These are phyloP conservation scores for Pseudomyrmex gracilis DNA, from an alignment of 1,140 invertebrate genomes.

Conservation along the genomic window DNA sequence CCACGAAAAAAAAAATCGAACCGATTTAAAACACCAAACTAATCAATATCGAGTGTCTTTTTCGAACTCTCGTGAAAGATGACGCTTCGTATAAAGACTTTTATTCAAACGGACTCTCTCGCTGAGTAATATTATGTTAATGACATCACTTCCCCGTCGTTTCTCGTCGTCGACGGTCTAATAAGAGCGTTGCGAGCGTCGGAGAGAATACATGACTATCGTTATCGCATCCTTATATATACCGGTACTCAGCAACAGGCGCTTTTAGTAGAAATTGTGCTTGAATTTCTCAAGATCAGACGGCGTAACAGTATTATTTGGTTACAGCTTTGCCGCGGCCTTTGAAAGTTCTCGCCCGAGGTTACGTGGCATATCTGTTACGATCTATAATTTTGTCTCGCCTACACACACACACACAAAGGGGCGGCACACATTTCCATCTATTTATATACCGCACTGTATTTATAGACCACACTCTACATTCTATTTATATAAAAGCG, in stretches of 20 bases:
- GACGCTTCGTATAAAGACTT: not conserved
- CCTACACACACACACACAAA: not conserved
- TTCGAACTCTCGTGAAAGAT: not conserved
- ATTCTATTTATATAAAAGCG: no score
- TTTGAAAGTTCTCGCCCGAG: conserved; percentile 46
- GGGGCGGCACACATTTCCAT: not conserved
- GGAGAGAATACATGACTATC: conserved; percentile 16
- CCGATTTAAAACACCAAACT: not conserved
- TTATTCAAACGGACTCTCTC: not conserved
- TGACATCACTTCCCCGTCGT: not conserved
- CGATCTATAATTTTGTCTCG: conserved; percentile 38
- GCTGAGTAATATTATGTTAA: conserved; percentile 16
- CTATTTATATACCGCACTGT: not conserved
- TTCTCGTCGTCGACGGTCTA: not conserved
- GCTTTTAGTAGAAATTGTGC: conserved; percentile 43
- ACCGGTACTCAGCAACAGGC: conserved; percentile 36
- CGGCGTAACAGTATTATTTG: conserved; percentile 35
- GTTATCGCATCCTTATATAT: conserved; percentile 37
- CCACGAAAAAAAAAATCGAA: not conserved
- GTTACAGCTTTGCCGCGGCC: conserved; percentile 27
- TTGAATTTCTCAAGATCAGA: conserved; percentile 42
- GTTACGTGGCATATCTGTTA: conserved; percentile 7
- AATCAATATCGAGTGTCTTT: not conserved
- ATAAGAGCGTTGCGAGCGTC: conserved; percentile 16
- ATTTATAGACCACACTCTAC: not conserved